These are phyloP conservation scores for Arrhamphus sclerolepis DNA, from an alignment of 2,797 vertebrate species.

Conservation along the genomic window DNA sequence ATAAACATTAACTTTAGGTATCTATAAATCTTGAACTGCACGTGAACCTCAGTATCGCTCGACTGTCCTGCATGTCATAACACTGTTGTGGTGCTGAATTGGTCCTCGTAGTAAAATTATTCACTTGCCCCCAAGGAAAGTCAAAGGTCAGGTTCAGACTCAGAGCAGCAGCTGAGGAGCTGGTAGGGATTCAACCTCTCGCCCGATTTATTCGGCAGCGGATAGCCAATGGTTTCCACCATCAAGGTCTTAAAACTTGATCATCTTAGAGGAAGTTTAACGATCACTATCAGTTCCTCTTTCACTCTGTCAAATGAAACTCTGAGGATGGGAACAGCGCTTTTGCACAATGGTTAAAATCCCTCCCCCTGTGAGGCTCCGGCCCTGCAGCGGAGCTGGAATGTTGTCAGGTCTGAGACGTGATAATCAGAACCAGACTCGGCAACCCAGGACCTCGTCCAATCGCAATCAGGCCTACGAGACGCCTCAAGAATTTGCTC, in stretches of 20 bases:
- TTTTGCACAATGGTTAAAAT: background rate
- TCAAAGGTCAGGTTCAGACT: slow-evolving; percentile 54
- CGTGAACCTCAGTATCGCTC: slow-evolving; percentile 13
- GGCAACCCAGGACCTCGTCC: slow-evolving; percentile 47
- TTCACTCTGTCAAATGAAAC: slow-evolving; percentile 29
- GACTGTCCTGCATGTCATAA: slow-evolving; percentile 17
- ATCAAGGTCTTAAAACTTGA: slow-evolving; percentile 2
- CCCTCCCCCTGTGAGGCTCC: slow-evolving; percentile 15
- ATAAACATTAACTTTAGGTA: background rate
- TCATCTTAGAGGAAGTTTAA: background rate
- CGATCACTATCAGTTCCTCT: slow-evolving; percentile 27
- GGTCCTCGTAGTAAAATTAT: slow-evolving; percentile 34
- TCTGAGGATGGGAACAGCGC: slow-evolving; percentile 8
- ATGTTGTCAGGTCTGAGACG: slow-evolving; percentile 61
- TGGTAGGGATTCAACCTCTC: background rate
- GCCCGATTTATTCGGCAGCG: background rate
- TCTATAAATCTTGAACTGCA: slow-evolving; percentile 15
- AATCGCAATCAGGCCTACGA: slow-evolving; percentile 58
- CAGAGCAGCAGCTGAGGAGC: slow-evolving; percentile 31
- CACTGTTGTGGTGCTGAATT: slow-evolving; percentile 35
- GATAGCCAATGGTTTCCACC: slow-evolving; percentile 6
- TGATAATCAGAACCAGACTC: slow-evolving; percentile 80
- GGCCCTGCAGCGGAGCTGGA: slow-evolving; percentile 57
- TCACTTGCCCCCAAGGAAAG: slow-evolving; percentile 35
- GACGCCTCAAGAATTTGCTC: slow-evolving; percentile 51